Percentiles rank a stretch among this genome's conserved stretches.
Conservation (phyloP, 2,888 invertebrate genomes). For the Zele albiditarsus region DNA sequence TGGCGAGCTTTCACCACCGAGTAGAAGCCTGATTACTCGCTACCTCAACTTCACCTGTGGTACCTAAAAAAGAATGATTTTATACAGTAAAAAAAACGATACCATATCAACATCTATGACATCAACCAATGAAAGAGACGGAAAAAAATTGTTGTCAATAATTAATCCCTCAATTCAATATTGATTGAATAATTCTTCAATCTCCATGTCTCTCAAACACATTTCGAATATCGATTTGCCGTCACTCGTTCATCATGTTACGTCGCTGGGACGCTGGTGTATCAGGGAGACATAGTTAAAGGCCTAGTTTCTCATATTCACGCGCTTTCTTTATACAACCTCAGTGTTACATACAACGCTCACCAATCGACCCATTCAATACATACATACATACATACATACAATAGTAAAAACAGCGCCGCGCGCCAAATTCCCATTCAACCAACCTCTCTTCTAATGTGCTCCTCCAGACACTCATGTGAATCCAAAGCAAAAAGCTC, state of each 20-base stretch:
- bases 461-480: neutral
- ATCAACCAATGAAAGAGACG: neutral
- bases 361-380: neutral
- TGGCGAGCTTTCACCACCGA: slow-evolving; percentile 60
- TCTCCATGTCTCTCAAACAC: neutral
- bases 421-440: neutral
- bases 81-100: neutral
- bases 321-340: slow-evolving; percentile 15
- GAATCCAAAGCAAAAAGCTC: slow-evolving; percentile 13
- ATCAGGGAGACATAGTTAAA: slow-evolving; percentile 65
- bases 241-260: slow-evolving; percentile 72
- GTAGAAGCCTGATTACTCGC: slow-evolving; percentile 62
- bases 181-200: neutral
- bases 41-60: slow-evolving; percentile 60
- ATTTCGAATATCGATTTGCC: slow-evolving; percentile 66
- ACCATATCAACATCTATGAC: neutral
- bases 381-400: neutral
- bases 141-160: neutral
- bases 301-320: slow-evolving; percentile 36
- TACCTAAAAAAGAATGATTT: slow-evolving; percentile 17
- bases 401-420: neutral
- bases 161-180: neutral
- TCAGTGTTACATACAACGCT: neutral
- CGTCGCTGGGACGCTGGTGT: slow-evolving; percentile 69
- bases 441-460: neutral